Evolutionary conservation across 2,797 vertebrate species (phyloP), one percentile per base, ranked within the genome.

Genomic region (Parotocinclus haroldoi): DNA sequence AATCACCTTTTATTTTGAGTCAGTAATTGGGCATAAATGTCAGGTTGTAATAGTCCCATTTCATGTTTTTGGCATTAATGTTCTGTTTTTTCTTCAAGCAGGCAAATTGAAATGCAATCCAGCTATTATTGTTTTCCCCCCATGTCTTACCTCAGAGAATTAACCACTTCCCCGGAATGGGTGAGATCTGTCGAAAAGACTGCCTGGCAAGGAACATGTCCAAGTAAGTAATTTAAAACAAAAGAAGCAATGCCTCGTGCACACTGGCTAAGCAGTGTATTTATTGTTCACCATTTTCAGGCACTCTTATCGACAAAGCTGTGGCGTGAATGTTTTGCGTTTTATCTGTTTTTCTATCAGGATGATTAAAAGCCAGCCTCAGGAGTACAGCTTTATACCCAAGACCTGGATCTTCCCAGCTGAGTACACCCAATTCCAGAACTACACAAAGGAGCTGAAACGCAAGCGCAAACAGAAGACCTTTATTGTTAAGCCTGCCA

Each of bases 161-260:
- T 91, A 99, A 99, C 92, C 96, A 99, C 91, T 99, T 98, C 87
- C 96, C 96, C 76, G 96, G 96, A 87, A 99, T 99, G 96, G 96
- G 96, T 9, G 96, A 99, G 89, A 98, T 99, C 87, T 98, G 96
- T 91, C 93, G 96, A 66, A 99, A 99, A 90, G 96, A 99, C 92
- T 99, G 96, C 85, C 89, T 99, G 67, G 95, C 96, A 82, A 94
- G 96, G 88, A 99, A 99, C 90, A 99, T 98, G 96, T 93, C 94
- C 81, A 99, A 98, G 96, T 99, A 94, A 95, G 93, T 86, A 27
- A 18, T 39, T 38, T 18, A 44, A 16, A 45, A 54, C 4, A 49
- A 42, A 42, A 1, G 40, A 3, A 11, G 8, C 10, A 8, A 9
- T 11, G 7, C 40, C 40, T 42, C 40, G 9, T 42, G 40, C 10